Evolutionary conservation across 2,113 vertebrate species (phyloP).

Genomic region (Gambusia holbrooki): DNA sequence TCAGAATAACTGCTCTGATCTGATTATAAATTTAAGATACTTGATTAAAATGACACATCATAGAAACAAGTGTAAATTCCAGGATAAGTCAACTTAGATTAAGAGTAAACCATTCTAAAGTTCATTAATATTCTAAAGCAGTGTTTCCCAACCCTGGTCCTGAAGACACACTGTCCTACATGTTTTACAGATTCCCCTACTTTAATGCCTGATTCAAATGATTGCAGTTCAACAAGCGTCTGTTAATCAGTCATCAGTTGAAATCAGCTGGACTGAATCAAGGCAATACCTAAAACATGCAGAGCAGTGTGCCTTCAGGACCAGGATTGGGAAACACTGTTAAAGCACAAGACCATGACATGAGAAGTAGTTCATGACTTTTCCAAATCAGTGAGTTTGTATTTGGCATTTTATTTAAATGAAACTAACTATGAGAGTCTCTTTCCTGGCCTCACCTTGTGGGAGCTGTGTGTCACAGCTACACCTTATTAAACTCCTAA

Average conservation of each 20-base stretch:
- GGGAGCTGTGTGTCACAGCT: conserved; percentile 49
- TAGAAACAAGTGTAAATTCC: neutral
- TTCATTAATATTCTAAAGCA: conserved; percentile 13
- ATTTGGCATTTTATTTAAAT: conserved; percentile 30
- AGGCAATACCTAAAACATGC: too few relatives aligned
- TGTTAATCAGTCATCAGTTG: too few relatives aligned
- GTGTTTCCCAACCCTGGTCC: too few relatives aligned
- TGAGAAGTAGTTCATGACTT: conserved; percentile 1
- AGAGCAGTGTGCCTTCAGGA: too few relatives aligned
- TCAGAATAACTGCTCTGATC: neutral
- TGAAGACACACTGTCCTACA: too few relatives aligned
- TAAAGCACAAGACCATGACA: conserved; percentile 6
- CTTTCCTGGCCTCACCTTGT: conserved; percentile 41
- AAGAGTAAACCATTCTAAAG: neutral
- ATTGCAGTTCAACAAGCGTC: too few relatives aligned
- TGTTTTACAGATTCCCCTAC: too few relatives aligned
- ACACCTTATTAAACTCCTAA: conserved; percentile 65
- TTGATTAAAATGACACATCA: neutral
- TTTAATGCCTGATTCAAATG: too few relatives aligned
- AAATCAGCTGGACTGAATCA: too few relatives aligned
- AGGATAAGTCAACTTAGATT: neutral
- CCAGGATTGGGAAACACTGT: neutral
- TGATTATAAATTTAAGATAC: neutral
- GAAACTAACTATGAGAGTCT: conserved; percentile 35
- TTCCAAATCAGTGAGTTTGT: conserved; percentile 18